Conservation (phyloP, 2,888 invertebrate species). For the Cremastinae sp. region DNA sequence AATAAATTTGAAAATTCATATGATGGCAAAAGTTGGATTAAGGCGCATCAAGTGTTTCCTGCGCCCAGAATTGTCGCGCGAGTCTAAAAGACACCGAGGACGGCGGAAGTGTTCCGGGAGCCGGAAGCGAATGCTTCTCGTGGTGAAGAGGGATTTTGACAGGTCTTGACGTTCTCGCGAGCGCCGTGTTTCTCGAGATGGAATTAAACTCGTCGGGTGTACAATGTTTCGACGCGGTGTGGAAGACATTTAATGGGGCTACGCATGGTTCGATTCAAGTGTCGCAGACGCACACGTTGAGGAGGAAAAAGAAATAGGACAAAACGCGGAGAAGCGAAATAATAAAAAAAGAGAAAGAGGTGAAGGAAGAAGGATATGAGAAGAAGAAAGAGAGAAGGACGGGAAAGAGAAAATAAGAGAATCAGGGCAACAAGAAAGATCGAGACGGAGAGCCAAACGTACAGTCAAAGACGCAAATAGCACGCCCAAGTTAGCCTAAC, state of each 20-base stretch:
- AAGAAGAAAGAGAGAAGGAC: constrained; percentile 23
- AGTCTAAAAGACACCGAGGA: neutral
- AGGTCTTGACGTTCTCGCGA: neutral
- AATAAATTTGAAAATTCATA: neutral
- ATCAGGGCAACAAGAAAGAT: constrained; percentile 57
- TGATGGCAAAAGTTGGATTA: neutral
- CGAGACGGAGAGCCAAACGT: constrained; percentile 69
- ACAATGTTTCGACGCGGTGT: neutral
- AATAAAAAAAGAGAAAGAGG: constrained; percentile 22
- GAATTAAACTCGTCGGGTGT: constrained; percentile 7
- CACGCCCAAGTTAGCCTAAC: constrained; percentile 80
- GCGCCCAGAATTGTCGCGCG: neutral
- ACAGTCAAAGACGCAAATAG: constrained; percentile 79
- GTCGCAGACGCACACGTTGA: constrained; percentile 30
- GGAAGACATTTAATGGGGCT: neutral
- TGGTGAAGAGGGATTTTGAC: constrained; percentile 18
- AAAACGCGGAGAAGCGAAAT: constrained; percentile 2
- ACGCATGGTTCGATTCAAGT: constrained; percentile 18
- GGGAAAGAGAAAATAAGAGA: constrained; percentile 41
- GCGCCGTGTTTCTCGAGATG: constrained; percentile 31
- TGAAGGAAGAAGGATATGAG: constrained; percentile 9
- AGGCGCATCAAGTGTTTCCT: neutral
- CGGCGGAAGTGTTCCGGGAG: neutral
- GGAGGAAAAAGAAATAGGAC: constrained; percentile 12
- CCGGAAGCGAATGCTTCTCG: neutral